Percentiles rank a stretch among this genome's conserved stretches.
Conservation (phyloP, 2,113 vertebrate genomes). For the Pedionomus torquatus region DNA sequence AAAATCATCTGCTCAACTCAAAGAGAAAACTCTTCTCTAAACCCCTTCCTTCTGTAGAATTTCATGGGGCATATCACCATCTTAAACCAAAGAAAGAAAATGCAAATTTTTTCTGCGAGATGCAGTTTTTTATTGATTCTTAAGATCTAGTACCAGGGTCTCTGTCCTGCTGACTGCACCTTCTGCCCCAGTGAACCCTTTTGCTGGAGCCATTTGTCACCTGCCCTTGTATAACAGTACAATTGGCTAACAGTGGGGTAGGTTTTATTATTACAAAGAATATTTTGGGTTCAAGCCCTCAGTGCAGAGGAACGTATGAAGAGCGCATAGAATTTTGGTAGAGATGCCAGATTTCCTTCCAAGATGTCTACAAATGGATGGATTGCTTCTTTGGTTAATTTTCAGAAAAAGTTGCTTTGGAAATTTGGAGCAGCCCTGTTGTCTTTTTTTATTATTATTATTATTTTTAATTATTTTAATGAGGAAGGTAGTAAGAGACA, state of each 20-base stretch:
- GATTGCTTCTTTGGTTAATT: neutral
- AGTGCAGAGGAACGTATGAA: neutral
- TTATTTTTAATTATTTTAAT: neutral
- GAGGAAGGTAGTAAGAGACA: neutral
- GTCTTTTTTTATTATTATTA: neutral
- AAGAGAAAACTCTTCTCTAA: slow-evolving; percentile 2
- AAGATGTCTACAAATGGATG: neutral
- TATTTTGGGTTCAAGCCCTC: neutral
- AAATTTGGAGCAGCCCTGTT: neutral
- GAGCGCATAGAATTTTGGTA: neutral
- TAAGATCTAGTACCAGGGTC: neutral
- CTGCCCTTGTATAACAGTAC: neutral
- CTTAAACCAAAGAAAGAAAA: neutral
- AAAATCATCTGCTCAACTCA: neutral
- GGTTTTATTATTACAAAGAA: neutral
- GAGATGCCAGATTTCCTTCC: neutral
- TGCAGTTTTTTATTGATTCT: neutral
- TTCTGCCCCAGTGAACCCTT: neutral
- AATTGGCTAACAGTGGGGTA: neutral
- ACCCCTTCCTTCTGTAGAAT: neutral
- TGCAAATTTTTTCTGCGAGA: neutral
- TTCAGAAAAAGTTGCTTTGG: neutral
- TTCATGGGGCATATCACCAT: neutral
- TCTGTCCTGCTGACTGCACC: neutral
- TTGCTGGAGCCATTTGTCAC: neutral